These are phyloP conservation scores for Sandelia bainsii DNA, from an alignment of 2,797 vertebrate genomes.

Conservation along the genomic window DNA sequence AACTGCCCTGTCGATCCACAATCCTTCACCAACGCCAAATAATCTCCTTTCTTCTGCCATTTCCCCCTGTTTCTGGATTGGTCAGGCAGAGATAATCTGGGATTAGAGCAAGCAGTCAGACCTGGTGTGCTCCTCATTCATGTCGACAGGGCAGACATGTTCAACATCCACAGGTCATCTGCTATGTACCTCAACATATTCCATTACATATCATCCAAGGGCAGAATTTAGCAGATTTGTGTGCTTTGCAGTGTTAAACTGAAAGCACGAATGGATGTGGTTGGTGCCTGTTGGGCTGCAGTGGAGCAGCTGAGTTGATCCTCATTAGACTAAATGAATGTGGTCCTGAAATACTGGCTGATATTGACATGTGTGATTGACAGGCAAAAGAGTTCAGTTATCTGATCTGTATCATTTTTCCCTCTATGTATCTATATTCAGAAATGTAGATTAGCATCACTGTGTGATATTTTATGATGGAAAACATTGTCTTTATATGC, in stretches of 20 bases:
- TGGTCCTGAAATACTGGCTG: background rate
- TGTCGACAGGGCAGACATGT: constrained; percentile 57
- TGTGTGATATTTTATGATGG: background rate
- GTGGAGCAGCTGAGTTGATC: background rate
- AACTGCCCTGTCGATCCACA: constrained; percentile 21
- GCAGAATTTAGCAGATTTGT: constrained; percentile 24
- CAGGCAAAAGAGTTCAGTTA: background rate
- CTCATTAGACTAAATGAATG: background rate
- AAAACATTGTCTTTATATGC: background rate
- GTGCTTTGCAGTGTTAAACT: constrained; percentile 11
- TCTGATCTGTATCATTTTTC: background rate
- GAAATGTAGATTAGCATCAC: background rate
- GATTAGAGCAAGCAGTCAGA: constrained; percentile 76
- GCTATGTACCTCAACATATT: constrained; percentile 43
- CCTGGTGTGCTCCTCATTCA: constrained; percentile 68
- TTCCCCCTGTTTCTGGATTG: constrained; percentile 72
- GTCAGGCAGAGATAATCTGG: constrained; percentile 78
- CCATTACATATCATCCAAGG: constrained; percentile 38
- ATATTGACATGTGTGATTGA: background rate
- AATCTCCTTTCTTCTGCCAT: constrained; percentile 79
- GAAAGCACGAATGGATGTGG: background rate
- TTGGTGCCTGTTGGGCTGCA: background rate
- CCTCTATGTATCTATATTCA: background rate
- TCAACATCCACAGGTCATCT: constrained; percentile 64
- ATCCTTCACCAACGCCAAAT: constrained; percentile 60